A percentile compares a stretch with the other conserved stretches of the same genome.
Conservation (phyloP, 2,797 vertebrate genomes). For the Mico argentatus region DNA sequence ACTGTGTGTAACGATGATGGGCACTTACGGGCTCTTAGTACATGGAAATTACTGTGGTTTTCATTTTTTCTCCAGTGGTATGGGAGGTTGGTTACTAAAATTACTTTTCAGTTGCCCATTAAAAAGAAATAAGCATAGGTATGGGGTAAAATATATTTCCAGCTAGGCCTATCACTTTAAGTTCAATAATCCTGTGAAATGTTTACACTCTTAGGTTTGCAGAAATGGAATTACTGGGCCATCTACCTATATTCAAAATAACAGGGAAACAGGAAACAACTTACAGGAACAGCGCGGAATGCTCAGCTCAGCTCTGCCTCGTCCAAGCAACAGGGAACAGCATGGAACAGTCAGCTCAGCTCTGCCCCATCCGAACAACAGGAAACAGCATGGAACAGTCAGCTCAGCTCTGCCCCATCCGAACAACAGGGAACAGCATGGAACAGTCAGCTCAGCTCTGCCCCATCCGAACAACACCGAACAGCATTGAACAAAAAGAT, state of each 20-base stretch:
- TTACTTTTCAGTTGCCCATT: background rate
- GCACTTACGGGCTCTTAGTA: accelerated
- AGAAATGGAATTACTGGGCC: background rate
- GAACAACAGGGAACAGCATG: no score
- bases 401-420: no score
- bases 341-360: accelerated
- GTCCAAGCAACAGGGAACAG: no score
- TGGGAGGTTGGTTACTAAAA: background rate
- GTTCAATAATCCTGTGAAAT: background rate
- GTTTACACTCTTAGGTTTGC: no score
- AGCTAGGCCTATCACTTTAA: background rate
- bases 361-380: no score
- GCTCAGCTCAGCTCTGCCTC: accelerated
- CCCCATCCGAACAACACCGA: no score
- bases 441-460: no score
- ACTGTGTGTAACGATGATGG: accelerated
- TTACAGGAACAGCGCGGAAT: accelerated
- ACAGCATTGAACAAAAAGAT: no score
- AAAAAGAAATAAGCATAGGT: background rate
- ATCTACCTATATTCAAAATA: accelerated
- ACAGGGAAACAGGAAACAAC: background rate
- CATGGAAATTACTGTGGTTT: accelerated
- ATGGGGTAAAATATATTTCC: background rate
- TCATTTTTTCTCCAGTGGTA: background rate
- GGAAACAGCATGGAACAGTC: no score